Evolutionary conservation across 2,888 invertebrate species (phyloP), one percentile per base, ranked within the genome.

Genomic region (Cephonodes hylas): DNA sequence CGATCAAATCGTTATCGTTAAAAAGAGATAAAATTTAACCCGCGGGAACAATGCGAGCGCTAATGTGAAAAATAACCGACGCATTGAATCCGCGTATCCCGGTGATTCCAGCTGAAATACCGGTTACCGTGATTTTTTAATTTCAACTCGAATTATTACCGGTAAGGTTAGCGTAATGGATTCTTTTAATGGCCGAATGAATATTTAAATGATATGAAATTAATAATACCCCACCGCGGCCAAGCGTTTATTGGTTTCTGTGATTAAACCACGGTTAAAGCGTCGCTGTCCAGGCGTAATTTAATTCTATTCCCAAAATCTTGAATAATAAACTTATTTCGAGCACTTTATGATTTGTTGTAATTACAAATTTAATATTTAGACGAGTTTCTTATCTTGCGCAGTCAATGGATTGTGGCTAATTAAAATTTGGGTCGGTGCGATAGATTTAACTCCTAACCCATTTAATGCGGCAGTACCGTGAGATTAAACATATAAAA

Each of bases 141-240:
- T 53, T 42, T 53, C 42, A n/a, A 22, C 22, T 45, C 20, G 45
- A 48, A 60, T 69, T 65, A 66, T 66, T 65, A 63, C 69, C 70
- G 65, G 64, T 64, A 74, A 72, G 74, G 76, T 72, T 85, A 75
- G 73, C 79, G 74, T 86, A 88, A 88, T 88, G 88, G 85, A 82
- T 83, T 77, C 79, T 83, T 84, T 81, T 81, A 84, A 87, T 82
- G 81, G 74, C 76, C 83, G 68, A 83, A 86, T 88, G 84, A 88
- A 88, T 88, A 87, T 85, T 88, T 84, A 86, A 85, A 84, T 85
- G 75, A 80, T 82, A 85, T 83, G 80, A 82, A 85, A 85, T 84
- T 83, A 83, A 84, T 84, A 83, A n/a, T n/a, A n/a, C n/a, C 79
- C 65, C 48, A 20, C 53, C 64, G 66, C 69, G 70, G 70, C 62